A percentile compares a stretch with the other conserved stretches of the same genome.
These are phyloP conservation scores for Argynnis bischoffii DNA, from an alignment of 2,888 invertebrate species.

Conservation along the genomic window DNA sequence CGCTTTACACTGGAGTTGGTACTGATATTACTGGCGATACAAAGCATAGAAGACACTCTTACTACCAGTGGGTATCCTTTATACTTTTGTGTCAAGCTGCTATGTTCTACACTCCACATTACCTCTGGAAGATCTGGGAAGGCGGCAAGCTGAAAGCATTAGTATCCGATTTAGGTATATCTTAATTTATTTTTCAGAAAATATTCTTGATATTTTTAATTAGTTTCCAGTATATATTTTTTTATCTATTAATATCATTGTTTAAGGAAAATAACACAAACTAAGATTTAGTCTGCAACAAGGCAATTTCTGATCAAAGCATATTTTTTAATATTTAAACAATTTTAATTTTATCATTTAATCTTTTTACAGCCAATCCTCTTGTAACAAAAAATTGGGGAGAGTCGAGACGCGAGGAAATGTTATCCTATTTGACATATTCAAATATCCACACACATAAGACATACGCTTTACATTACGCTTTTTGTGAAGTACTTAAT, in stretches of 20 bases:
- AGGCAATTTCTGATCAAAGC: too few relatives aligned
- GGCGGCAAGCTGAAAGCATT: slow-evolving; percentile 84
- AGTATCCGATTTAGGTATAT: slow-evolving; percentile 81
- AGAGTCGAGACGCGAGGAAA: slow-evolving; percentile 74
- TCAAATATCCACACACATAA: slow-evolving; percentile 82
- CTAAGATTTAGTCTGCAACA: too few relatives aligned
- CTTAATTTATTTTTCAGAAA: slow-evolving; percentile 17
- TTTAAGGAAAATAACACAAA: too few relatives aligned
- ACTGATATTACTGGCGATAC: slow-evolving; percentile 64
- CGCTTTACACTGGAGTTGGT: slow-evolving; percentile 80
- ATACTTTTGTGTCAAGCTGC: slow-evolving; percentile 85
- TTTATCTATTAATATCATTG: too few relatives aligned
- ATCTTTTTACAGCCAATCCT: slow-evolving; percentile 70
- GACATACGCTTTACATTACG: slow-evolving; percentile 85
- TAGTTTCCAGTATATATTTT: too few relatives aligned
- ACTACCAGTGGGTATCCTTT: slow-evolving; percentile 89
- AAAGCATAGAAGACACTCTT: slow-evolving; percentile 81
- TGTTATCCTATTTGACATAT: slow-evolving; percentile 82
- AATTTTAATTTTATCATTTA: slow-evolving; percentile 41
- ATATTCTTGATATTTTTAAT: not conserved
- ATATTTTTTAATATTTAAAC: not conserved
- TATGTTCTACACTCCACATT: slow-evolving; percentile 86
- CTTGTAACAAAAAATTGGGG: slow-evolving; percentile 82
- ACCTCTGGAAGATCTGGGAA: slow-evolving; percentile 88
- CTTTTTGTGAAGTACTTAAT: slow-evolving; percentile 88